These are phyloP conservation scores for Limosa lapponica DNA, from an alignment of 2,797 vertebrate species.

Conservation along the genomic window DNA sequence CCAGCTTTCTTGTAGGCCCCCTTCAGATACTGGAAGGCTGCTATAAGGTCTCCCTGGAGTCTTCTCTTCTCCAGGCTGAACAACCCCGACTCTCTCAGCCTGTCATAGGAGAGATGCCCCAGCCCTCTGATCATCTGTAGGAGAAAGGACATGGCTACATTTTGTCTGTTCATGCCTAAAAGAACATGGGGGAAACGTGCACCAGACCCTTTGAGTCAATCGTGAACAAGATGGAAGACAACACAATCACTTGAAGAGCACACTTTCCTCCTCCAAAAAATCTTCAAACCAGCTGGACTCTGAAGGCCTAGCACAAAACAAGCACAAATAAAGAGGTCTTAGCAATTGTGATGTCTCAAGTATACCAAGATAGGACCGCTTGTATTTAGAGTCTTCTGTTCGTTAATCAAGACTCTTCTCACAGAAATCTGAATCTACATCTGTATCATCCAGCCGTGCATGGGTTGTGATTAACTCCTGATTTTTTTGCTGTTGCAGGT, in stretches of 20 bases:
- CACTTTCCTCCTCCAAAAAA: background rate
- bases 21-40: background rate
- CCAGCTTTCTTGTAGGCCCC: background rate
- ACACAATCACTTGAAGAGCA: too few species aligned
- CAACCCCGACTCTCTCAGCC: background rate
- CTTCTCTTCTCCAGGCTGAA: background rate
- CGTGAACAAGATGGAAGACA: too few species aligned
- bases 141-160: too few species aligned
- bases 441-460: background rate
- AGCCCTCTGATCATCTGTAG: background rate
- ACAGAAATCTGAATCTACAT: background rate
- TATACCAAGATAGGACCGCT: background rate
- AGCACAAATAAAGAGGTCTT: background rate
- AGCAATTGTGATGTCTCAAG: background rate
- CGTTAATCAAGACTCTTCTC: background rate
- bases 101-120: background rate
- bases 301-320: background rate
- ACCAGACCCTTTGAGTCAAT: too few species aligned
- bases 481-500: slow-evolving; percentile 78
- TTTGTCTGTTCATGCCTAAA: too few species aligned
- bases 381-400: background rate
- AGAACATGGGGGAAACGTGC: too few species aligned
- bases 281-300: background rate
- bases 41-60: background rate
- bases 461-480: background rate